Evolutionary conservation across 2,888 invertebrate genomes (phyloP), one percentile per base, ranked within the genome.

Genomic region (Apotomis capreana): DNA sequence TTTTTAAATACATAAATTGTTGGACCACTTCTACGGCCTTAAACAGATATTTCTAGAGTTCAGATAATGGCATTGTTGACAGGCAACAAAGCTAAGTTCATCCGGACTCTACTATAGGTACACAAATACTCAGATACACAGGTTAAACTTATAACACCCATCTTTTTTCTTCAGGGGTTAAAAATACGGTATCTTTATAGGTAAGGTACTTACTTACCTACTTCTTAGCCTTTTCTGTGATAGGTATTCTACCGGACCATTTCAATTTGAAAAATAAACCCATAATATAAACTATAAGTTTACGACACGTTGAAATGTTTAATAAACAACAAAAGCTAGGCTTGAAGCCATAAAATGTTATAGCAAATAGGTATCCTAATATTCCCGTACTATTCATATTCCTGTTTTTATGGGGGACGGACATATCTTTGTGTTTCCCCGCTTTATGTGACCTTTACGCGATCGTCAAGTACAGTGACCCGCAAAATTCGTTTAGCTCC

Each of bases 401-500:
- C 81, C 80, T 76, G 81, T 88, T 91, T 91, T 90, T 90, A 91
- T 88, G 80, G 84, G 80, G 86, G 83, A 81, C 84, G 84, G 85
- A 84, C 87, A 82, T 89, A 90, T 90, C 87, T 88, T 83, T 87
- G 86, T 84, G 84, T 88, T 85, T 87, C 83, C 84, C 78, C 81
- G 82, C 82, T 86, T 90, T 90, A 89, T 90, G 87, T 80, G 87
- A 86, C 87, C 87, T 86, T 87, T 87, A 87, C 84, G 81, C 81
- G 83, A 78, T 77, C 80, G 80, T 77, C 76, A 73, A 76, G 83
- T 79, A 83, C 85, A 82, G 80, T 86, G 86, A 85, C 87, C 87
- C 85, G 78, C 78, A 76, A 81, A 83, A 84, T 83, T 80, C 78
- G 76, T 79, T 81, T 76, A 70, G 75, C 81, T 85, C 84, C 58